Base-by-base conservation (phyloP, 2,888 invertebrate species). In the Lissocephala sabroskyi region DNA sequence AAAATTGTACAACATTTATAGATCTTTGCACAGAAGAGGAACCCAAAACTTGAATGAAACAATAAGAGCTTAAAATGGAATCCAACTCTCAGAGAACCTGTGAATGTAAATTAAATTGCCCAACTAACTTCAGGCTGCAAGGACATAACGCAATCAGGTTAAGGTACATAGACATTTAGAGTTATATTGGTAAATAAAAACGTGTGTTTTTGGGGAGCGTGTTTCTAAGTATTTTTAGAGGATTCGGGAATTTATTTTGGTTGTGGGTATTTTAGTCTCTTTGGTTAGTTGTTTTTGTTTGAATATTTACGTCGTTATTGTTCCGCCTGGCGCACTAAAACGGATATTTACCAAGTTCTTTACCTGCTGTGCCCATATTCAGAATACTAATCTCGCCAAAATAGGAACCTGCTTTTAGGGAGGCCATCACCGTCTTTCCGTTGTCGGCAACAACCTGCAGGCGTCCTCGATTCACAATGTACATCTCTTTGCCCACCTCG, bases 341-440 rank as follows among this genome's bases (percentile, higher is more conserved):
- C 86, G 86, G 92, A 93, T 93, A 93, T 93, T 93, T 93, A 93
- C 93, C 93, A 91, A 93, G 92, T 89, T 92, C 92, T 93, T 94
- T 94, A 95, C 96, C 96, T 91, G 97, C 97, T 86, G 97, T 97
- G 88, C 98, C 98, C 96, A 97, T 96, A 90, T 97, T 97, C 87
- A 98, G 92, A 87, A 98, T 97, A 88, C 96, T 96, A 88, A 98
- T 98, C 90, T 98, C 98, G 83, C 98, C 98, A 88, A 98, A 98
- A 90, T 98, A 98, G 86, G 97, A 97, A 86, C 98, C 98, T 79
- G 98, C 97, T 87, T 96, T 96, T 82, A 98, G 90, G 65, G 97
- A 97, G 80, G 98, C 98, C 86, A 98, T 89, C 67, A 98, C 97
- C 45, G 96, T 96, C 86, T 95, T 92, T 68, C 96, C 96, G 86